Evolutionary conservation across 2,888 invertebrate species (phyloP), one percentile per base, ranked within the genome.

Genomic region (Pocota personata): DNA sequence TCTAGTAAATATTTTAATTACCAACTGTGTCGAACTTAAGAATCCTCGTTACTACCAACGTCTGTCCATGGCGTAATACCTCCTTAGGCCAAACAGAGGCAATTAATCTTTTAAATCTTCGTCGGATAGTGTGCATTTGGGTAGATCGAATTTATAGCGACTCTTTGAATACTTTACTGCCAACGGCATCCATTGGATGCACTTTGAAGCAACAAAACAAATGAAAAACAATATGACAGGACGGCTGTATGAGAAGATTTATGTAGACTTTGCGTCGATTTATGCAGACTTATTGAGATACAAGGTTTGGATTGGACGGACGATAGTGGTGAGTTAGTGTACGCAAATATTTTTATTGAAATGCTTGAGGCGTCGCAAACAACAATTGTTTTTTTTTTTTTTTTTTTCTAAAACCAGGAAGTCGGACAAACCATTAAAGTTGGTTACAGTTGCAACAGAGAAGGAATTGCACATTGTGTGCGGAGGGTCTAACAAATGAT

Each of bases 1-100:
- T 57, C 79, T 79, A 21, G 57, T 30, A 66, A 73, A 73, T 73
- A 73, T 73, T 79, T 79, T 79, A 79, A 79, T 79, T 79, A 79
- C 79, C 58, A 8, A 46, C 55, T 46, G 5, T 16, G 71, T 46
- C 37, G 27, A 60, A 7, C 58, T 8, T 10, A 40, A 35, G 37
- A 55, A 48, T 43, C 48, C 64, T 73, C 12, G 19, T 12, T 12
- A 12, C 37, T 46, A 19, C 35, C n/a, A n/a, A n/a, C n/a, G n/a
- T 55, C 32, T 46, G 24, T n/a, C 35, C 12, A 16, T 76, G 57
- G 48, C 67, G 76, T 16, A 67, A 67, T 69, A 14, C 40, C 69
- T 76, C 76, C 64, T 69, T 27, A 66, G 78, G 77, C 62, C 50
- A 64, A 32, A 40, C 64, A 43, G 24, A 43, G 27, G 71, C 35